Base-by-base conservation (phyloP, 2,797 vertebrate species). In the Schizopygopsis malacanthus region DNA sequence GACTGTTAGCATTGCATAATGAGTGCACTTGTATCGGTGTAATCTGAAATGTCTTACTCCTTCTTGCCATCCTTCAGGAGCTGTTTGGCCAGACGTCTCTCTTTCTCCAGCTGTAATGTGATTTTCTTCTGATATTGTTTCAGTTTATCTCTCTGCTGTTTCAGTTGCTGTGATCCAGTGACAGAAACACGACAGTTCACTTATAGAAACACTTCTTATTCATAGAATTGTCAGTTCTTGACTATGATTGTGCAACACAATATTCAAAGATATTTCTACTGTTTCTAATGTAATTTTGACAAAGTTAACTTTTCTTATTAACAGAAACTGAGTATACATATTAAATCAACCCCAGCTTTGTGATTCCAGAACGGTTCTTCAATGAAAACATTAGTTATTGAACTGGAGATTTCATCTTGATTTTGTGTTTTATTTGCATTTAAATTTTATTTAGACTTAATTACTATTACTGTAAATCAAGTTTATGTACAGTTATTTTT, bases 141-240 rank as follows among this genome's bases (percentile, higher is more conserved):
- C 89, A 99, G 95, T 79, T 97, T 97, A 93, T 99, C 98, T 87
- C 97, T 93, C 92, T 98, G 98, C 93, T 98, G 98, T 92, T 99
- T 99, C 92, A 99, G 87, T 96, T 98, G 97, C 98, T 98, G 72
- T 77, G 28, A 76, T 77, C 33, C 47, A 43, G 37, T 18, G 82
- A 78, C 61, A 67, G 22, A 76, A 52, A 77, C 13, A 52, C 28
- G 75, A 69, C 37, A 54, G 50, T 28, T 65, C 43, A 76, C n/a
- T 69, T 12, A 78, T 10, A 70, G 45, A 77, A 52, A 56, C 56
- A 65, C 82, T 65, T 52, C 56, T 37, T 13, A 52, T 52, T 76
- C 20, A 65, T 37, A 67, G 76, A 50, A 15, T 8, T 10, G 28
- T 33, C 70, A 28, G n/a, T 72, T 70, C 22, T 54, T 0, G 22